Base-by-base conservation (phyloP, 37 sponge, comb jelly and placozoan species). In the Hormiphora californensis region DNA sequence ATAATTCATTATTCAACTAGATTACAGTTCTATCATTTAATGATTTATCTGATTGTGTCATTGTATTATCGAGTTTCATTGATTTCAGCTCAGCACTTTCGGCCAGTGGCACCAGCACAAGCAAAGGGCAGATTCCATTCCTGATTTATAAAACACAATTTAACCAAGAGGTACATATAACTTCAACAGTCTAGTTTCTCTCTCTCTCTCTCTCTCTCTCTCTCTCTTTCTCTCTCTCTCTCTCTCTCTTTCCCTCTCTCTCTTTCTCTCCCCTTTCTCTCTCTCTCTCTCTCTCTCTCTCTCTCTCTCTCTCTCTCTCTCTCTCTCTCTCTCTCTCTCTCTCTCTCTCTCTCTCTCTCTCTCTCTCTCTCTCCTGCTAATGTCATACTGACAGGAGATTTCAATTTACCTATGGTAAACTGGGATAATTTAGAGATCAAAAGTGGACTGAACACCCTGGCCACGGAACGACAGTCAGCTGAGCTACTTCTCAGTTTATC, bases 101-200 rank as follows among this genome's bases (percentile, higher is more conserved):
- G 9, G 40, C 81, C 2, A 73, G 81, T n/a, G 81, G 81, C 17
- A 73, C 81, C 25, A 73, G 43, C 46, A 36, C 43, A 23, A 11
- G 17, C 21, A 46, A 36, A 22, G 81, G 81, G 4, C 81, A 73
- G 38, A 73, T 73, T 33, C 81, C 81, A 3, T 73, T 73, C 81
- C 81, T 73, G 30, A 73, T 73, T 46, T 73, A 73, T 46, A 73
- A 73, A 41, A 73, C 81, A 9, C 81, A 73, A 33, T 46, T 73
- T 0, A 73, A 73, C 23, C 36, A 39, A 39, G 81, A 73, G 46
- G 81, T 73, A 33, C n/a, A n/a, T n/a, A n/a, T n/a, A n/a, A 85
- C 28, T 69, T 28, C 31, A 69, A 32, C 12, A 63, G 12, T 87
- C 5, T 15, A 30, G 5, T 55, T 23, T 9, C 9, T 49, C 53